Conservation (phyloP, 30 jellyfish, hydroid and myxozoan genomes). For the Chironex yamaguchii region DNA sequence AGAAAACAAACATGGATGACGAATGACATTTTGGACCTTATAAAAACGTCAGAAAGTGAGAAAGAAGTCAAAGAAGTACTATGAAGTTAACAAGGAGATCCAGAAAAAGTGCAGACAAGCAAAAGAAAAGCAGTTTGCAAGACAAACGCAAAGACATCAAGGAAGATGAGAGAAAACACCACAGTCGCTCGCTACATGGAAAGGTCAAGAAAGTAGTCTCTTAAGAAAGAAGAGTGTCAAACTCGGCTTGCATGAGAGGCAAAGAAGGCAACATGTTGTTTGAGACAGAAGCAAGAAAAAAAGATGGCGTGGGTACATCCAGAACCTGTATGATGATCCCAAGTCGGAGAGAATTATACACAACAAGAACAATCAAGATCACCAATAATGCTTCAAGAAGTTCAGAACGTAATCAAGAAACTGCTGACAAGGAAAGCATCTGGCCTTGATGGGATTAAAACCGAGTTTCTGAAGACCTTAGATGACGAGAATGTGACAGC, state of each 20-base stretch:
- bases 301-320: slow-evolving; percentile 10
- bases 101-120: too few species aligned
- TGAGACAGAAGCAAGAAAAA: neutral
- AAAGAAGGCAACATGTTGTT: neutral
- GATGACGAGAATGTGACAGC: neutral
- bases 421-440: slow-evolving; percentile 1
- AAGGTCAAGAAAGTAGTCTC: neutral
- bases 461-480: neutral
- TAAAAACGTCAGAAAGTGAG: too few species aligned
- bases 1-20: too few species aligned
- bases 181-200: neutral
- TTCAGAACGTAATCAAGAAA: neutral
- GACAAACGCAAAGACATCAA: neutral
- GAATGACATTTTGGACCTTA: too few species aligned
- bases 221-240: neutral
- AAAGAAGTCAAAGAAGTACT: neutral
- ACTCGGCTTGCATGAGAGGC: neutral
- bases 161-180: neutral
- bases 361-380: neutral
- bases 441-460: neutral
- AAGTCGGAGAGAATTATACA: neutral
- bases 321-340: slow-evolving; percentile 4
- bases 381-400: neutral
- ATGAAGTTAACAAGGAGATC: too few species aligned
- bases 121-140: too few species aligned